Conservation (phyloP, 2,797 vertebrate genomes). For the Eleutherodactylus coqui region DNA sequence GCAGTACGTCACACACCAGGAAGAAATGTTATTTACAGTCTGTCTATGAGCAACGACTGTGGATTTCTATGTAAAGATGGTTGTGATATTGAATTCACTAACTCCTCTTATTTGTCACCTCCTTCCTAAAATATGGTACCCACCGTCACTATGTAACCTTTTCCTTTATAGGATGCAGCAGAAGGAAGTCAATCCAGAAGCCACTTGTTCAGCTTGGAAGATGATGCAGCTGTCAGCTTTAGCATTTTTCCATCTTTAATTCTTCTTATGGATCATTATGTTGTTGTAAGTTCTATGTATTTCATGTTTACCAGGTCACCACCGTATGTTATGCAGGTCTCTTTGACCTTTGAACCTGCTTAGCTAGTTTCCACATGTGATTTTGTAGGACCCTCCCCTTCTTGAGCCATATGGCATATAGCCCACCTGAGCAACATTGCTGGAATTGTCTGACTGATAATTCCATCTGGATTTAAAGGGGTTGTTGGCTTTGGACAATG, state of each 20-base stretch:
- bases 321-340: neutral
- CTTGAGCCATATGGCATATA: too few relatives aligned
- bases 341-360: neutral
- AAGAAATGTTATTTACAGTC: neutral
- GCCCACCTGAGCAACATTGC: too few relatives aligned
- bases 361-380: neutral
- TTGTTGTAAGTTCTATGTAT: slow-evolving; percentile 77
- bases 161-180: slow-evolving; percentile 81
- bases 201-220: slow-evolving; percentile 88
- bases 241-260: slow-evolving; percentile 87
- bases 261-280: slow-evolving; percentile 90
- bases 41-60: neutral
- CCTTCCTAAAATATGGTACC: too few relatives aligned
- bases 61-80: neutral
- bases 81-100: too few relatives aligned
- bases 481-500: too few relatives aligned
- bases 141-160: neutral
- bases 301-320: neutral
- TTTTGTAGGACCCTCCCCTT: too few relatives aligned
- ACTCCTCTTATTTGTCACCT: too few relatives aligned
- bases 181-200: slow-evolving; percentile 77
- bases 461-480: too few relatives aligned
- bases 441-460: too few relatives aligned
- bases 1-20: neutral
- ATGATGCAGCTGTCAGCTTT: slow-evolving; percentile 82